phyloP scores from a whole-genome alignment of 2,113 vertebrate species.

The Paramormyrops kingsleyae region DNA sequence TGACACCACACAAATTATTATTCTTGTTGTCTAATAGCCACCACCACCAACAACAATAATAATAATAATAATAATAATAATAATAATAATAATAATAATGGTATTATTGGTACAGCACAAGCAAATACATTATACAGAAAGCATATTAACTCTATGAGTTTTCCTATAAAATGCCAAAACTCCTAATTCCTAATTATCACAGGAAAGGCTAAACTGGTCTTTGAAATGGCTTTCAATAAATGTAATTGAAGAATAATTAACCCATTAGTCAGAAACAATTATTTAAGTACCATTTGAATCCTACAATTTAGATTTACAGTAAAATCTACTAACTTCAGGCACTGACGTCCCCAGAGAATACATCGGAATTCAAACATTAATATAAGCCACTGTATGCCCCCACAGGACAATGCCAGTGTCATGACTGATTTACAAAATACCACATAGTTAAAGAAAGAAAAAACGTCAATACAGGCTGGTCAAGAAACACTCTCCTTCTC shows the following conservation, averaged over 20 bases:
- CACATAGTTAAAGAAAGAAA: slow-evolving; percentile 5
- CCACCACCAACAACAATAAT: background rate
- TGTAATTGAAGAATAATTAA: background rate
- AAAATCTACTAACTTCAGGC: slow-evolving; percentile 45
- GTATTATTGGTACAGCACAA: background rate
- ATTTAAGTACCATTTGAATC: background rate
- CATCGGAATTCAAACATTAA: slow-evolving; percentile 41
- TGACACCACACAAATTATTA: background rate
- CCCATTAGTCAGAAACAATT: background rate
- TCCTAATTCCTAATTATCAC: background rate
- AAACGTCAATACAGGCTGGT: background rate
- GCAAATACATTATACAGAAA: background rate
- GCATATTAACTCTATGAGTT: too few species aligned
- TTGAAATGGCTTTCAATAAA: background rate
- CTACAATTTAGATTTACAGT: slow-evolving; percentile 41
- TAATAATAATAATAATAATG: background rate
- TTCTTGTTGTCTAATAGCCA: background rate
- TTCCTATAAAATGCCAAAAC: too few species aligned
- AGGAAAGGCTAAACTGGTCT: background rate
- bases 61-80: background rate
- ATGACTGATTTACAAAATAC: slow-evolving; percentile 17
- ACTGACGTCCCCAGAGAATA: slow-evolving; percentile 46
- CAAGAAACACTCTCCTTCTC: background rate
- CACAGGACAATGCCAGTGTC: background rate
- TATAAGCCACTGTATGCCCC: slow-evolving; percentile 14